Evolutionary conservation across 2,797 vertebrate genomes (phyloP), one percentile per base, ranked within the genome.

Genomic region (Lemur catta): DNA sequence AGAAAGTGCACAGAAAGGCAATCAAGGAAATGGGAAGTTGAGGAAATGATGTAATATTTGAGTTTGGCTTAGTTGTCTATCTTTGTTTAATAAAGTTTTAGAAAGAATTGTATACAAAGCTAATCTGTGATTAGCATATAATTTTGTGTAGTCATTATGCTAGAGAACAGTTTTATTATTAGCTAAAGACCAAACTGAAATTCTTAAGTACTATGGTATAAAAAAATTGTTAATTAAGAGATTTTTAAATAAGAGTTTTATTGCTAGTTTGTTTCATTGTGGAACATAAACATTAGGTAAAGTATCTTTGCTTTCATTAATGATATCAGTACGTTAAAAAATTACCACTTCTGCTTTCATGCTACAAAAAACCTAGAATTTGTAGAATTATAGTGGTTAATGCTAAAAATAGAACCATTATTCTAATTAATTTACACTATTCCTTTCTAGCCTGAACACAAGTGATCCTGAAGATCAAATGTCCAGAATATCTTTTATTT

Each of bases 61-160:
- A 65, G 18, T 78, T 86, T 92, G 69, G 20, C 13, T 28, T 28
- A 65, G n/a, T 71, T 76, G 4, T 86, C 4, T 91, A 1, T 74
- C 63, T 95, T 84, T 88, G n/a, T 72, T 48, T 76, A 84, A 82
- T 91, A 41, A 75, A 88, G 26, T 74, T 84, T 93, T 8, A 69
- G 35, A 48, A 78, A 78, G 8, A 50, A 86, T 81, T 61, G 4
- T 78, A 8, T 65, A 17, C 30, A 24, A 82, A 78, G 30, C 11
- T 74, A 46, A 41, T 84, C 30, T 97, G 43, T 90, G 35, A 69
- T 80, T 55, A 80, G 1, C 28, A 18, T 90, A 20, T 86, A 76
- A 92, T 61, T 84, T 46, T 80, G 2, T 38, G 28, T 81, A 84
- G 15, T 81, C 48, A 14, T 20, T 43, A 61, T 80, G 43, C 20